Conservation (phyloP, 2,797 vertebrate species). For the Etheostoma perlongum region DNA sequence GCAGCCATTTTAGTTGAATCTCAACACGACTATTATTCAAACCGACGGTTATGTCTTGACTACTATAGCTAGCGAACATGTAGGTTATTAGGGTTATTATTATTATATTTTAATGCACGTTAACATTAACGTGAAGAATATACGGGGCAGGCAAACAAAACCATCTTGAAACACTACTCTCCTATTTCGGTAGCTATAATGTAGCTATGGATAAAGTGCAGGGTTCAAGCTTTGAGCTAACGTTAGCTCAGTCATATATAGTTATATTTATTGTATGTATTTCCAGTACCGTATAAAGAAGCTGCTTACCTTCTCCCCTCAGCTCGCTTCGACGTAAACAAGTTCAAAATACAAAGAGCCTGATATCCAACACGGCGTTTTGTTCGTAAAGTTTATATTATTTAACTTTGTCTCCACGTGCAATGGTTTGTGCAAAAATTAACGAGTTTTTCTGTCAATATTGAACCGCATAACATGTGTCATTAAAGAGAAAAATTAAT, state of each 20-base stretch:
- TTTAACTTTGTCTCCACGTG: background rate
- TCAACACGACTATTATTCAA: background rate
- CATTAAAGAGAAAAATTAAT: background rate
- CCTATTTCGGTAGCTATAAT: too few relatives aligned
- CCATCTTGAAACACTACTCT: background rate
- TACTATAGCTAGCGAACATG: background rate
- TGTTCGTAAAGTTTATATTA: background rate
- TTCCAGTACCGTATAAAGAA: background rate
- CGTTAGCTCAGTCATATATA: background rate
- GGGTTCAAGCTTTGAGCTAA: background rate
- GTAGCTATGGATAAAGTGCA: background rate
- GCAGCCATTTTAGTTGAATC: constrained; percentile 27
- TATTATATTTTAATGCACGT: background rate
- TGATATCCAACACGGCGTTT: background rate
- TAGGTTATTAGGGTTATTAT: accelerated
- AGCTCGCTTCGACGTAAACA: constrained; percentile 65
- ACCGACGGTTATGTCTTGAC: background rate
- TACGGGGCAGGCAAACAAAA: background rate
- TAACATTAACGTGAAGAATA: background rate
- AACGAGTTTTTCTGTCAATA: background rate
- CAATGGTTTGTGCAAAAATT: accelerated
- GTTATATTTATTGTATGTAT: background rate
- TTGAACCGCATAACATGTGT: background rate
- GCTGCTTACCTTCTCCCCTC: constrained; percentile 57
- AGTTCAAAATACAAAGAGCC: constrained; percentile 50